Base-by-base conservation (phyloP, 2,113 vertebrate species). In the Actinemys pallida region DNA sequence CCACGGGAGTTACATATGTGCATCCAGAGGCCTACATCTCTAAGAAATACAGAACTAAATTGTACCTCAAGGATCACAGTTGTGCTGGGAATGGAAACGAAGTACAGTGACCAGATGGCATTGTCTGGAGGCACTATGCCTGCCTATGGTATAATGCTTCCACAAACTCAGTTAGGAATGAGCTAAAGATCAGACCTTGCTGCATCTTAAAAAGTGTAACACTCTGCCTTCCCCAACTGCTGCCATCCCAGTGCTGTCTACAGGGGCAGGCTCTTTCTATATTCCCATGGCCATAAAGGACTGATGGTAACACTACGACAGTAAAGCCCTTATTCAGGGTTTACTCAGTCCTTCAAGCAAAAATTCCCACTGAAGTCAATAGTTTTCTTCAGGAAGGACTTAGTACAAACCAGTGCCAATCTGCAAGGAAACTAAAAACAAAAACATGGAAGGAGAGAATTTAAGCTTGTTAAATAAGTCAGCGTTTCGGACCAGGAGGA, bases 391-490 rank as follows among this genome's bases (percentile, higher is more conserved):
- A 75, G n/a, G n/a, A 20, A 24, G n/a, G 69, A 75, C 4, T 42
- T n/a, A 42, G 39, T 20, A 75, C 6, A n/a, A 75, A 42, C 20
- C 12, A 62, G 59, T 31, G 59, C 59, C 29, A 29, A 31, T 82
- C 80, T 94, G 80, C 56, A 94, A 87, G 42, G 89, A 47, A 90
- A 94, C 87, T 80, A 89, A 93, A 89, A 72, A 42, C 39, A 87
- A 27, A 87, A 90, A 5, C 24, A 88, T 10, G 20, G 81, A 82
- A 93, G 69, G 89, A 87, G 65, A 95, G 92, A 93, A 83, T 56
- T 2, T 89, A 84, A 92, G 88, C 50, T 80, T 4, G 1, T 78
- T 89, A 86, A 89, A 95, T 88, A n/a, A 94, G 62, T 49, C 75
- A 69, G 89, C 69, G 42, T 94, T 90, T 93, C 87, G 20, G 84